These are phyloP conservation scores for Bradypodion ventrale DNA, from an alignment of 2,797 vertebrate species.

Conservation along the genomic window DNA sequence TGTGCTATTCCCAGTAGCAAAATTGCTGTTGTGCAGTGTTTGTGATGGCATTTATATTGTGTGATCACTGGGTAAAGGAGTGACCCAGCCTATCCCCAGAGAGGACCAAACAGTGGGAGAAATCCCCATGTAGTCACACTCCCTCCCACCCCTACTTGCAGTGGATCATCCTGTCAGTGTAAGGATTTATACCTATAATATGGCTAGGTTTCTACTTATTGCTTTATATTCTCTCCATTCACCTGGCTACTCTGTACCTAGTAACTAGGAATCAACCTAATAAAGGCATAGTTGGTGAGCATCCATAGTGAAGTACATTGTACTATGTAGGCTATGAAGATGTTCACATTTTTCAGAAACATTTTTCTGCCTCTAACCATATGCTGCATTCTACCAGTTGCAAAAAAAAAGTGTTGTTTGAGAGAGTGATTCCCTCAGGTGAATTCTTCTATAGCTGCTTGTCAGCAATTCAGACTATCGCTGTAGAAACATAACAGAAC, in stretches of 20 bases:
- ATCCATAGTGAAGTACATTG: not conserved
- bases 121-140: too few relatives aligned
- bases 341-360: not conserved
- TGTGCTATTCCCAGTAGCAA: too few relatives aligned
- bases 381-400: not conserved
- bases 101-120: too few relatives aligned
- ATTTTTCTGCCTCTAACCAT: not conserved
- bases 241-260: not conserved
- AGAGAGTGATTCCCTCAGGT: not conserved
- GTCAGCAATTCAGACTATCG: conserved; percentile 43
- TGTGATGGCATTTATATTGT: too few relatives aligned
- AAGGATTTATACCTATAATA: too few relatives aligned
- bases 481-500: conserved; percentile 33
- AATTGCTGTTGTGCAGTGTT: too few relatives aligned
- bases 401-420: too few relatives aligned
- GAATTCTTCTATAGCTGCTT: conserved; percentile 17
- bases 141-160: too few relatives aligned
- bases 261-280: not conserved
- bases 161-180: too few relatives aligned
- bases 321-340: not conserved
- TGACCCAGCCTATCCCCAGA: too few relatives aligned
- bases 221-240: not conserved
- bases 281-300: not conserved
- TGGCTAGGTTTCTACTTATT: not conserved
- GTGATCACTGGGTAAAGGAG: too few relatives aligned